phyloP scores from a whole-genome alignment of 2,797 vertebrate genomes.

The Sphenodon punctatus region DNA sequence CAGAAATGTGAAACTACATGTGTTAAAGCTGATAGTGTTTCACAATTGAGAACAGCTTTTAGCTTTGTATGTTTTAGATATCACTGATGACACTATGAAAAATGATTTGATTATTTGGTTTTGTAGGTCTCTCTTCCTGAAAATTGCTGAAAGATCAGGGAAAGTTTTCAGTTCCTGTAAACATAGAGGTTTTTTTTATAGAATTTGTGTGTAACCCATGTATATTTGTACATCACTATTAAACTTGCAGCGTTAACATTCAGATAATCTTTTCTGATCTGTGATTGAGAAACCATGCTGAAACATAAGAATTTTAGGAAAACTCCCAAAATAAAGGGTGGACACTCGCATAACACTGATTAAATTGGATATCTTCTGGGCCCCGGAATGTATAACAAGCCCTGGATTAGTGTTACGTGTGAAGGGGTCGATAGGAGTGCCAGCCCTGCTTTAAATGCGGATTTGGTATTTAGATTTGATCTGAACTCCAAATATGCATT shows the following conservation, averaged over 20 bases:
- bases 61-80: neutral
- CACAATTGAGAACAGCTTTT: conserved; percentile 39
- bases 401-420: too few species aligned
- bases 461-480: too few species aligned
- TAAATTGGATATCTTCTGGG: too few species aligned
- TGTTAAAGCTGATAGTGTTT: conserved; percentile 53
- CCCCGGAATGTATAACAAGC: too few species aligned
- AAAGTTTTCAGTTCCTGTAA: conserved; percentile 14
- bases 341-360: too few species aligned
- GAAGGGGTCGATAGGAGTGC: too few species aligned
- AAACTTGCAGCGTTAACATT: conserved; percentile 29
- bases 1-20: conserved; percentile 42
- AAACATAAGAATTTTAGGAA: neutral
- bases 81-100: conserved; percentile 48
- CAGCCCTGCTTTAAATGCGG: too few species aligned
- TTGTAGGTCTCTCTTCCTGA: conserved; percentile 50
- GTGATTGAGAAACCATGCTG: neutral
- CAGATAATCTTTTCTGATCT: neutral
- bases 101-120: conserved; percentile 39
- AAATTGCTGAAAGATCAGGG: neutral
- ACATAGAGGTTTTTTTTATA: conserved; percentile 16
- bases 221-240: conserved; percentile 64
- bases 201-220: conserved; percentile 55
- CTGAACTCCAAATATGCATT: too few species aligned
- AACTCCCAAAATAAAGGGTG: too few species aligned